Percentiles rank a stretch among this genome's conserved stretches.
Evolutionary conservation across 2,113 vertebrate species (phyloP).

Genomic region (Istiophorus platypterus): DNA sequence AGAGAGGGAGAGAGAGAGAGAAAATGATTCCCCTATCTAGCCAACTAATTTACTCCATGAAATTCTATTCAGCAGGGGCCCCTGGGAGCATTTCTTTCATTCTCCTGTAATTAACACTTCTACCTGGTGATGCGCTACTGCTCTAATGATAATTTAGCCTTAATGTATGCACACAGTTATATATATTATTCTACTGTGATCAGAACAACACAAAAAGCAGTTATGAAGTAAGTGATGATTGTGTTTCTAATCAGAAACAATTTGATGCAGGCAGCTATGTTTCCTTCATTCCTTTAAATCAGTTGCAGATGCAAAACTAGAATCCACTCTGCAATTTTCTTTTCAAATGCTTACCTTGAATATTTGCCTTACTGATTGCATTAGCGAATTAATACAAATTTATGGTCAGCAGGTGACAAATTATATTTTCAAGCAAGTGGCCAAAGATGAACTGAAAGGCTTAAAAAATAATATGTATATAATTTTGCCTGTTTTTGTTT

Average conservation of each 20-base stretch:
- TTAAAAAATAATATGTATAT: not conserved
- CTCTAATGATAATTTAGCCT: slow-evolving; percentile 44
- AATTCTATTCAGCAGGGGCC: slow-evolving; percentile 41
- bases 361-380: not conserved
- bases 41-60: slow-evolving; percentile 50
- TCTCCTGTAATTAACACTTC: slow-evolving; percentile 67
- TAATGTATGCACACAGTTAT: slow-evolving; percentile 46
- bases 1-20: not conserved
- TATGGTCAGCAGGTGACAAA: not conserved
- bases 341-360: not conserved
- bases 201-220: slow-evolving; percentile 18
- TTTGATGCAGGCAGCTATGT: slow-evolving; percentile 2
- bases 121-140: slow-evolving; percentile 52
- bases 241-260: slow-evolving; percentile 42
- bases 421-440: not conserved
- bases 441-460: not conserved
- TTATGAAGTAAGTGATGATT: slow-evolving; percentile 41
- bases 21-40: slow-evolving; percentile 29
- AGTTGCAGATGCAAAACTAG: slow-evolving; percentile 7
- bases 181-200: slow-evolving; percentile 41
- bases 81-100: slow-evolving; percentile 58
- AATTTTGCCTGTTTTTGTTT: not conserved
- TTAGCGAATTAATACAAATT: not conserved
- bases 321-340: slow-evolving; percentile 1
- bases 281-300: slow-evolving; percentile 16